Base-by-base conservation (phyloP, 2,888 invertebrate genomes). In the Nemoura dubitans region DNA sequence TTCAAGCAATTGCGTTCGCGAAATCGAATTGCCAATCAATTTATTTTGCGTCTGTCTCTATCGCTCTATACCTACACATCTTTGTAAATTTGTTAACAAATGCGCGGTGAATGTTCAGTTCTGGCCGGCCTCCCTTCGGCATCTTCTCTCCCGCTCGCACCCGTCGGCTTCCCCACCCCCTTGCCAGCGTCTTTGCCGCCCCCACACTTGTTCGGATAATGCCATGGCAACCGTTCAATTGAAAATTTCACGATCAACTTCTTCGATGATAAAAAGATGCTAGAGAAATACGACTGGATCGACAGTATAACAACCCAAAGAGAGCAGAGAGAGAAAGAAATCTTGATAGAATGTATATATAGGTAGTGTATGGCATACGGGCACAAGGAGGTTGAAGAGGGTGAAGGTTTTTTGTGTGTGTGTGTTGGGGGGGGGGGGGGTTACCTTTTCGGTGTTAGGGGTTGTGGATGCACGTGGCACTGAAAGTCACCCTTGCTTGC, bases 231-330 rank as follows among this genome's bases (percentile, higher is more conserved):
- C 85, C 82, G 42, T 78, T 43, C 83, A 87, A 87, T 86, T 77
- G 85, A 83, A 83, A 83, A 85, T 87, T 86, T 87, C 87, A 76
- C 86, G 83, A 85, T 86, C 83, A 87, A 87, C 76, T 84, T 78
- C 84, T 77, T 84, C 28, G 36, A n/a, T 59, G n/a, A 77, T 14
- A 76, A 85, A 76, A 76, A 29, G 27, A 77, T 25, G 77, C 28
- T 85, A 59, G 29, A 25, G 80, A 81, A 42, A 21, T 27, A 25
- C 36, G n/a, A 28, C 29, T 43, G 30, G n/a, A 29, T 25, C 43
- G 83, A 83, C 82, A 82, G 21, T 29, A 82, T 6, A 76, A 76
- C 21, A 76, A 76, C 21, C 76, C 25, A 5, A 25, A 25, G 25
- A 82, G 30, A 30, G n/a, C n/a, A n/a, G n/a, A n/a, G n/a, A n/a